These are phyloP conservation scores for Otus sunia DNA, from an alignment of 2,113 vertebrate genomes.

Conservation along the genomic window DNA sequence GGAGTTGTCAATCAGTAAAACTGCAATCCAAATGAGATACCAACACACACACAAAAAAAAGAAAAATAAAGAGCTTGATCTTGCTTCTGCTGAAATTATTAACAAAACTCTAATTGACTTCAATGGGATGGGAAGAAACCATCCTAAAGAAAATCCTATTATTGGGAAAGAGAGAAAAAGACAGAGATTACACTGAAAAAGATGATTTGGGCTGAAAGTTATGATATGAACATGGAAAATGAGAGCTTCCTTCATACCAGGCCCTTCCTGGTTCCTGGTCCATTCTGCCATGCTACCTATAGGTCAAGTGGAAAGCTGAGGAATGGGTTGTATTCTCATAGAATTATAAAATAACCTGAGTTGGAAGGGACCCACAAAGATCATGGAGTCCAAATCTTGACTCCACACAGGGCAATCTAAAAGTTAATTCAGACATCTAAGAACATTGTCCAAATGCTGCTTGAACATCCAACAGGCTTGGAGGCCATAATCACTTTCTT, in stretches of 20 bases:
- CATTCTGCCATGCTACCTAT: background rate
- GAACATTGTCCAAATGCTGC: background rate
- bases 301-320: background rate
- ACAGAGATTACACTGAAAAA: background rate
- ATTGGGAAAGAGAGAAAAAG: background rate
- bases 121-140: background rate
- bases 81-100: background rate
- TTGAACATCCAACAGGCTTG: background rate
- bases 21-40: conserved; percentile 5
- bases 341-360: background rate
- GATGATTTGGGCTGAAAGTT: background rate
- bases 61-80: background rate
- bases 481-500: background rate
- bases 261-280: background rate
- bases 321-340: background rate
- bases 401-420: background rate
- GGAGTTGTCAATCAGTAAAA: conserved; percentile 40
- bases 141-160: background rate
- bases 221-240: background rate
- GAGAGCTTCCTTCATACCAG: background rate
- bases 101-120: background rate
- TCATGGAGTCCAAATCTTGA: background rate
- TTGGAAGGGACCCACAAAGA: background rate
- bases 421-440: background rate
- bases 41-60: background rate